Evolutionary conservation across 1,140 invertebrate species (phyloP), one percentile per base, ranked within the genome.

Genomic region (Linepithema humile): DNA sequence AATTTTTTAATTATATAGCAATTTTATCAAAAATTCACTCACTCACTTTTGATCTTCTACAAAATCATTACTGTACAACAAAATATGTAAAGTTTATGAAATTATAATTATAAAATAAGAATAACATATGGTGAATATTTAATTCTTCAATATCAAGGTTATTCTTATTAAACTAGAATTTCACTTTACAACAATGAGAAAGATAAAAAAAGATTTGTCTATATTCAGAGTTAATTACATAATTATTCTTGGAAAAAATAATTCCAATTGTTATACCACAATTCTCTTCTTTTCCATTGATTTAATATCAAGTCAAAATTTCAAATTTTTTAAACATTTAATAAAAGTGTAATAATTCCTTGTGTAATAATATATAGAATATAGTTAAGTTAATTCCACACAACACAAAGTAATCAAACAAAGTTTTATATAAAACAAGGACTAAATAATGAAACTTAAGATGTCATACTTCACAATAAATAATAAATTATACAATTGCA

Each of bases 1-100:
- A 77, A 32, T 40, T 55, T 29, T 72, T 77, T 48, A 20, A 38
- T 60, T 67, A n/a, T 45, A 40, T 5, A 3, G 9, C 4, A 32
- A 75, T 48, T 75, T 20, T 78, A 77, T 59, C 9, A 78, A 84
- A 78, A 38, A 40, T 83, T 48, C 82, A 78, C 73, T 64, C 70
- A 77, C 70, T 78, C 73, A 67, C 59, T 78, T 55, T 65, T 60
- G 26, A 77, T 40, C 12, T 73, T 32, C 7, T 77, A 72, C 12
- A 84, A 3, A 57, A 45, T 72, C 9, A 43, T 45, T 59, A 73
- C 72, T 72, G 29, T 15, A 45, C 40, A 73, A 57, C n/a, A 23
- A 82, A 60, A 60, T 17, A 59, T 45, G 1, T 32, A 45, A 57
- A 7, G 26, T 32, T 53, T n/a, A n/a, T n/a, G n/a, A n/a, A n/a